Evolutionary conservation across 2,113 vertebrate genomes (phyloP), one percentile per base, ranked within the genome.

Genomic region (Hipposideros armiger): DNA sequence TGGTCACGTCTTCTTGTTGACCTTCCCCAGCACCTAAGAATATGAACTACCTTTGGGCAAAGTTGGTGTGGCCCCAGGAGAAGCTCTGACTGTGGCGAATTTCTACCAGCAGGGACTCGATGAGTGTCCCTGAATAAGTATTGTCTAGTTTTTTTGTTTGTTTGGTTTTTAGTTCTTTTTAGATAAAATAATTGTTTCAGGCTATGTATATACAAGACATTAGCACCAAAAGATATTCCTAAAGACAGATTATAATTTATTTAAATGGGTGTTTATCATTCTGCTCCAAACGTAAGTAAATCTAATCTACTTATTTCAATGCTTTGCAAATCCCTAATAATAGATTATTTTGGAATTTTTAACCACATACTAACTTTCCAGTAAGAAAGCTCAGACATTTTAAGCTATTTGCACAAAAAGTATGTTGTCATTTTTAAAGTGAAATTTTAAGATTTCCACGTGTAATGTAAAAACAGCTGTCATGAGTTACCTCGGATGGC

Each of bases 221-320:
- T 93, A 87, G 47, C 36, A 64, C 84, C 58, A 74, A 94, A 95
- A 92, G 83, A 92, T 86, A 83, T 77, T 92, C 64, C 90, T 80
- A 69, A 95, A 91, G 81, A 90, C 64, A 96, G 90, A 84, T 91
- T 91, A 91, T 91, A 88, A 95, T 81, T 93, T 96, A 81, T 84
- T 82, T 95, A 92, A 86, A 64, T 66, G 45, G 20, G 10, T 95
- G 50, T 95, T 96, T 92, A 92, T 42, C 32, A 40, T 78, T 93
- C 13, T 94, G 74, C 20, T 67, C 70, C 66, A 81, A 94, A 93
- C 42, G 62, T 62, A 92, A 94, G 78, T 84, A 83, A 90, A 87
- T 50, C 66, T 88, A 78, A 52, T 69, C 64, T 95, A 64, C 70
- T 97, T 96, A 81, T 76, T 92, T 87, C 54, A 54, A 3, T 93